Evolutionary conservation across 1,140 invertebrate species (phyloP), one percentile per base, ranked within the genome.

Genomic region (Trichonephila clavata): DNA sequence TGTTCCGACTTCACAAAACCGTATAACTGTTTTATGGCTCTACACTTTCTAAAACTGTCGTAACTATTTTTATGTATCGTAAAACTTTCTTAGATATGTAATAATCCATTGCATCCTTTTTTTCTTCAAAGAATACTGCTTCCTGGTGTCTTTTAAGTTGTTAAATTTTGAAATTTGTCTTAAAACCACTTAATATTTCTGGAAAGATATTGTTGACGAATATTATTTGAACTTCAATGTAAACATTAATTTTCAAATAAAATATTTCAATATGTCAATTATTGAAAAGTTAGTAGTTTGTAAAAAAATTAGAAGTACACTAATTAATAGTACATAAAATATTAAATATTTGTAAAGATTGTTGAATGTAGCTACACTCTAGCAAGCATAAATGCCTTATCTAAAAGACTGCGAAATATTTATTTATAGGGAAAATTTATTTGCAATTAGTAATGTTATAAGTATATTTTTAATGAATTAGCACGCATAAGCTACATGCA

Each of bases 21-120:
- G 6, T 77, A 77, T 32, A 77, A 77, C 27, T 24, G 13, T 39
- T 77, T 77, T 77, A 77, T 39, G 32, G 71, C 71, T 32, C 16
- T 14, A 77, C 27, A 32, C 27, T 77, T 77, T 77, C 71, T 77
- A 77, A 77, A 77, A 77, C 16, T 39, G 27, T 77, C 71, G 71
- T 77, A 77, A 77, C 71, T 77, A 32, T 77, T 77, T 39, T 77
- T 77, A 77, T 77, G 71, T 77, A 39, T 77, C 71, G 32, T 77
- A 77, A 77, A 77, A 77, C 32, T 32, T 32, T 77, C 27, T 14
- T 18, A 77, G 24, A 77, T 77, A 77, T 77, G 71, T 77, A 77
- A 10, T 32, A 18, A 77, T 77, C 24, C 27, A 39, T 39, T 77
- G 27, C 39, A 18, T 14, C 24, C 18, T 32, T 77, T 71, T n/a